Base-by-base conservation (phyloP, 2,888 invertebrate genomes). In the Meloe dianella region DNA sequence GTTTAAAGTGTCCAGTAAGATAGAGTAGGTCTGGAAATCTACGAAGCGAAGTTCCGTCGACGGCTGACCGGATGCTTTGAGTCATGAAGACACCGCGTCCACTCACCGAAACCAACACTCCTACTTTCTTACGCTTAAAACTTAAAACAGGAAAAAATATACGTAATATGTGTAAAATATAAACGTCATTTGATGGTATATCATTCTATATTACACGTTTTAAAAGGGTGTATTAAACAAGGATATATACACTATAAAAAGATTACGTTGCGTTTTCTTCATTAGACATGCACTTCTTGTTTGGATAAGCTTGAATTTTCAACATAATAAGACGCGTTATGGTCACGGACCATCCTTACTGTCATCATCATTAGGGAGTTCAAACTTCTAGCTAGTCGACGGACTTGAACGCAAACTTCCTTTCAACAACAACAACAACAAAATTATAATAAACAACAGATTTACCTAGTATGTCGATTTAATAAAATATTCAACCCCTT, bases 31-130 rank as follows among this genome's bases (percentile, higher is more conserved):
- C 65, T 70, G 74, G 70, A 73, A 71, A 72, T 54, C 73, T 71
- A 67, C 75, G 73, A 78, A 73, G 78, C 79, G 78, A 68, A 78
- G 78, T 78, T 79, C 79, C 79, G 78, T 73, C 70, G 77, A 77
- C 78, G 78, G 79, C 78, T 79, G 79, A 79, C 79, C 79, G 79
- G 79, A 79, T 78, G 78, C 74, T 75, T 76, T 74, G 74, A 77
- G 74, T 77, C 77, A 77, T 76, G 76, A 76, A 77, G 76, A 77
- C 71, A 73, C 71, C 71, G 77, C 73, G 74, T 76, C 77, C 78
- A 77, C 75, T 76, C 73, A 78, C 76, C 78, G 78, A 78, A 75
- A 77, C 78, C 76, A 76, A 78, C 77, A 78, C 78, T 78, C 77
- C 78, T 77, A 78, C 77, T 77, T 78, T 76, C 78, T 78, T 78